These are phyloP conservation scores for Calyptommatus sinebrachiatus DNA, from an alignment of 2,113 vertebrate genomes.

Conservation along the genomic window DNA sequence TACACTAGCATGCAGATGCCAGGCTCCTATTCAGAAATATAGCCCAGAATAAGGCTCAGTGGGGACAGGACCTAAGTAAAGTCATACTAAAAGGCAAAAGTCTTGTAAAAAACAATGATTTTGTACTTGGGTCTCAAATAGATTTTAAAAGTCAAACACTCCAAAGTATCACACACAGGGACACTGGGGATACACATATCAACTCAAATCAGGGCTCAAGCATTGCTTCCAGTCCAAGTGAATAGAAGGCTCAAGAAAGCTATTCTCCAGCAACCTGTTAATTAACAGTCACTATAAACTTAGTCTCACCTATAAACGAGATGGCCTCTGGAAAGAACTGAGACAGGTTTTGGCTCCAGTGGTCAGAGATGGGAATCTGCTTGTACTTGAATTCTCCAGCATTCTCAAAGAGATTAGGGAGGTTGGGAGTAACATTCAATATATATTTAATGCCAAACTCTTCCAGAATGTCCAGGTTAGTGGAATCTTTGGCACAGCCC, in stretches of 20 bases:
- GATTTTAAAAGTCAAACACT: not conserved
- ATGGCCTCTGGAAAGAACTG: conserved; percentile 99
- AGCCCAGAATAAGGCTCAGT: no score
- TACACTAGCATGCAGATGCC: no score
- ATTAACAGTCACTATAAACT: not conserved
- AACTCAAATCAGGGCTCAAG: not conserved
- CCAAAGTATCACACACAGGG: not conserved
- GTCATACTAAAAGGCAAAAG: not conserved
- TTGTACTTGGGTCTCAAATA: not conserved
- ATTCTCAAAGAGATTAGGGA: conserved; percentile 97
- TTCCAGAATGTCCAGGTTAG: conserved; percentile 95
- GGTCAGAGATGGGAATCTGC: conserved; percentile 98
- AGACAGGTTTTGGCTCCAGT: conserved; percentile 98
- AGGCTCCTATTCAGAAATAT: no score
- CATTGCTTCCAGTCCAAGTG: not conserved
- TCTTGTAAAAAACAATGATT: not conserved
- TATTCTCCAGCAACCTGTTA: not conserved
- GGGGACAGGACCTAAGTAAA: no score
- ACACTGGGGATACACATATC: not conserved
- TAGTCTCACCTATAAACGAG: conserved; percentile 92
- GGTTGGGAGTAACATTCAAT: conserved; percentile 96
- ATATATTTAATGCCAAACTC: conserved; percentile 99
- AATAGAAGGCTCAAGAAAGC: not conserved
- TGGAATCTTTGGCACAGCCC: conserved; percentile 96
- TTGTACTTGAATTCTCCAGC: conserved; percentile 98